Evolutionary conservation across 2,797 vertebrate genomes (phyloP).

Genomic region (Intellagama lesueurii): DNA sequence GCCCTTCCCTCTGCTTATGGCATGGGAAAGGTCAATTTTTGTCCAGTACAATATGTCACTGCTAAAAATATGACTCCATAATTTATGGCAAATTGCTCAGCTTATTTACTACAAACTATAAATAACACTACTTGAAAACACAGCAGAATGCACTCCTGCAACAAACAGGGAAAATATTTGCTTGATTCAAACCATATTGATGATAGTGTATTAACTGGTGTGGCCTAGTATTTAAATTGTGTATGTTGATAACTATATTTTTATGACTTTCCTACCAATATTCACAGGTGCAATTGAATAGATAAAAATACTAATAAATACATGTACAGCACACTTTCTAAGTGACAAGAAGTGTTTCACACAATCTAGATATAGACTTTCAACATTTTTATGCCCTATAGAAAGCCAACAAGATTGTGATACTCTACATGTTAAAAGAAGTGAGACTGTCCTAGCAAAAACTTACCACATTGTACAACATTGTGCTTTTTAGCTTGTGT

Average conservation of each 20-base stretch:
- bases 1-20: constrained; percentile 75
- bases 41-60: constrained; percentile 77
- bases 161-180: constrained; percentile 77
- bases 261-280: background rate
- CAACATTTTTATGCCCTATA: background rate
- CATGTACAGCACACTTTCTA: background rate
- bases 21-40: constrained; percentile 79
- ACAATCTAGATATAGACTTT: background rate
- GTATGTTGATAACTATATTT: background rate
- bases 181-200: constrained; percentile 78
- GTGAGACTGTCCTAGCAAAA: too few relatives aligned
- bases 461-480: too few relatives aligned
- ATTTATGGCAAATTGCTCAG: constrained; percentile 78
- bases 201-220: constrained; percentile 68
- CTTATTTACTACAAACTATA: constrained; percentile 79
- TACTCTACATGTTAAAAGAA: too few relatives aligned
- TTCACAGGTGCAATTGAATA: background rate
- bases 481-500: too few relatives aligned
- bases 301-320: background rate
- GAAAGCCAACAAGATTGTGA: background rate
- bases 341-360: background rate
- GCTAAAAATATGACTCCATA: constrained; percentile 77
- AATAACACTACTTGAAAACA: constrained; percentile 73
- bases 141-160: constrained; percentile 69
- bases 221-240: constrained; percentile 62